Evolutionary conservation across 2,113 vertebrate species (phyloP), one percentile per base, ranked within the genome.

Genomic region (Polyodon spathula): DNA sequence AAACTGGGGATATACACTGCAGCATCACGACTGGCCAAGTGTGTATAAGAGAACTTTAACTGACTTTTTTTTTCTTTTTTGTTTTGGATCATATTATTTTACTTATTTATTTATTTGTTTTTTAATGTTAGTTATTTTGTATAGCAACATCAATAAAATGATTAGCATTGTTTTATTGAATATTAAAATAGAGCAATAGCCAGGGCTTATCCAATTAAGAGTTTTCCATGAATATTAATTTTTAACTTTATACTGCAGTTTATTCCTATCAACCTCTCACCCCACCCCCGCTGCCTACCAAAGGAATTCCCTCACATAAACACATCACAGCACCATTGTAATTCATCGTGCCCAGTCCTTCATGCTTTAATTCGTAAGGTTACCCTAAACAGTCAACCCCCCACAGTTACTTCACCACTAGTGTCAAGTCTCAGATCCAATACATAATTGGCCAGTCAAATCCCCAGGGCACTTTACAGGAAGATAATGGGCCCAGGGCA

Each of bases 201-300:
- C 80, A 72, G 75, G 75, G 71, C 76, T 71, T 70, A 64, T 78
- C 74, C 75, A 76, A 76, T 80, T 81, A 78, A 79, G 78, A 75
- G 82, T 80, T 73, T 71, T 76, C 79, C 78, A 84, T 87, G 86
- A 81, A 83, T 81, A 84, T 85, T 82, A 76, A 81, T 82, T 72
- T 83, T 82, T 85, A 86, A 86, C 81, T 79, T 81, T 86, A 88
- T 83, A 82, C 82, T 72, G 67, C 61, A 69, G 73, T 70, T 67
- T 75, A 76, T 69, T 77, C 71, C 78, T 62, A 68, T 62, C 63
- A 69, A 70, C 64, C 77, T 78, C 78, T 76, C 78, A 74, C 80
- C 73, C 67, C 68, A 72, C 77, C 5, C 5, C 15, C 2, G 67
- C n/a, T 55, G 27, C 27, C 27, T 40, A 40, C n/a, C 15, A 48